Percentiles rank a stretch among this genome's conserved stretches.
These are phyloP conservation scores for Nannoperca australis DNA, from an alignment of 2,797 vertebrate species.

Conservation along the genomic window DNA sequence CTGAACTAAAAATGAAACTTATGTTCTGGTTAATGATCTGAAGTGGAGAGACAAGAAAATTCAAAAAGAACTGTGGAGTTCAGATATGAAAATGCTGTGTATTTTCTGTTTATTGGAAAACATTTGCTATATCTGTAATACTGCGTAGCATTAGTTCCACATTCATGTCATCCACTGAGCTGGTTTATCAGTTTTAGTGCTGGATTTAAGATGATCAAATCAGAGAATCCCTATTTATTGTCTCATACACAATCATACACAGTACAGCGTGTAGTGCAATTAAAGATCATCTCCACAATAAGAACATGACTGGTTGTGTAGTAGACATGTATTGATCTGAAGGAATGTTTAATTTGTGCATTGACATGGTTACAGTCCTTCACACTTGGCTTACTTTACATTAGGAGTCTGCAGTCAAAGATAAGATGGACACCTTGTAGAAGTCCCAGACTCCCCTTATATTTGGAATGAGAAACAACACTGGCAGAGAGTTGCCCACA, in stretches of 20 bases:
- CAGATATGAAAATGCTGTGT: background rate
- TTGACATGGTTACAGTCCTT: too few species aligned
- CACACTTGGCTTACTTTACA: too few species aligned
- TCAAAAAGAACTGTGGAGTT: constrained; percentile 10
- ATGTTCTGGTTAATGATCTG: constrained; percentile 42
- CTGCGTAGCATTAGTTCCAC: background rate
- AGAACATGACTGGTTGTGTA: background rate
- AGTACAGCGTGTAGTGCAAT: too few species aligned
- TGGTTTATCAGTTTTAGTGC: background rate
- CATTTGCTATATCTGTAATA: background rate
- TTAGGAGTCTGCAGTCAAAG: too few species aligned
- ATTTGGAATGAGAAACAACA: too few species aligned
- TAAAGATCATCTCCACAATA: constrained; percentile 2
- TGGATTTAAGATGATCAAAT: background rate
- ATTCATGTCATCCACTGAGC: background rate
- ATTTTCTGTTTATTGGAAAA: constrained; percentile 3
- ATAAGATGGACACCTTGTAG: too few species aligned
- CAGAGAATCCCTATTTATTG: too few species aligned
- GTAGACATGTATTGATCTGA: too few species aligned
- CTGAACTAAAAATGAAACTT: constrained; percentile 9
- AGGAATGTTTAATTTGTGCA: too few species aligned
- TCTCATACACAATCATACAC: too few species aligned
- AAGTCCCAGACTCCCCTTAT: too few species aligned
- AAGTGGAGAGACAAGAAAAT: constrained; percentile 25
- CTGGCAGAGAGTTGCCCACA: too few species aligned